Conservation (phyloP, 2,797 vertebrate genomes). For the Chaetodon trifasciatus region DNA sequence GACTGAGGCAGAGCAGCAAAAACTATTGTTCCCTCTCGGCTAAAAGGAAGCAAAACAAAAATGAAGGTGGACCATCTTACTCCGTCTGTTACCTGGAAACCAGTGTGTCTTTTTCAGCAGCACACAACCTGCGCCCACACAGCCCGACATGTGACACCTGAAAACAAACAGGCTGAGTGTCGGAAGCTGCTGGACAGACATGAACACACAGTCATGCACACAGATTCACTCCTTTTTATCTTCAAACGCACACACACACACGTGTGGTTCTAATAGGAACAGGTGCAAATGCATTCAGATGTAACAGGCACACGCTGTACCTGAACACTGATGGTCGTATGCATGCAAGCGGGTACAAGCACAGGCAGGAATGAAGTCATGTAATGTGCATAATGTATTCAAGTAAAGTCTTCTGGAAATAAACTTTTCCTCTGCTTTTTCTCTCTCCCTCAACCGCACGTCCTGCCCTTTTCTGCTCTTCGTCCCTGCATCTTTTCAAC, state of each 20-base stretch:
- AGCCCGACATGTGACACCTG: constrained; percentile 60
- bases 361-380: neutral
- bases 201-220: constrained; percentile 9
- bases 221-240: neutral
- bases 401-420: neutral
- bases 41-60: constrained; percentile 37
- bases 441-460: neutral
- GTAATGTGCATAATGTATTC: constrained; percentile 2
- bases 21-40: constrained; percentile 24
- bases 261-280: neutral
- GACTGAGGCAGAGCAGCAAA: constrained; percentile 9
- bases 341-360: neutral
- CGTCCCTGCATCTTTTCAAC: neutral
- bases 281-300: neutral
- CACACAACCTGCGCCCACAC: constrained; percentile 57
- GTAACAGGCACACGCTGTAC: neutral
- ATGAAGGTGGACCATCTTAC: constrained; percentile 33
- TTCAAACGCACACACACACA: neutral
- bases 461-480: neutral
- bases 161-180: constrained; percentile 34
- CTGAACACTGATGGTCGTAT: neutral
- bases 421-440: neutral
- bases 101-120: constrained; percentile 55
- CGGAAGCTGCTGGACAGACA: neutral
- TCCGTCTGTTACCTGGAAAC: constrained; percentile 77